These are phyloP conservation scores for Megaleporinus macrocephalus DNA, from an alignment of 2,113 vertebrate genomes.

Conservation along the genomic window DNA sequence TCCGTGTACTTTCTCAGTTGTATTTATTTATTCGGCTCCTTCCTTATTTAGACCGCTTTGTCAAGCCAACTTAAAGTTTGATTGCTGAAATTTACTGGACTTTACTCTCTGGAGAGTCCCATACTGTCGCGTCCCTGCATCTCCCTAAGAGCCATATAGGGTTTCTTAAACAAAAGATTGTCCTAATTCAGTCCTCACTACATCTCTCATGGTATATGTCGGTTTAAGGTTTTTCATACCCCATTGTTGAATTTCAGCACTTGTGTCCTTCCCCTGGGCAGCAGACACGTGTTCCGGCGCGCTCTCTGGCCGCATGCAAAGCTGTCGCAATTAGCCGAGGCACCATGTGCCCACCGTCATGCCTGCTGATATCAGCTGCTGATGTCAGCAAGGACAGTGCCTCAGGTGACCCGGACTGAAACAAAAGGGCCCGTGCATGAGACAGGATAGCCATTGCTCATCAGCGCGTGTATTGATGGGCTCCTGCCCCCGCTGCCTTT, in stretches of 20 bases:
- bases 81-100: neutral
- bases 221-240: neutral
- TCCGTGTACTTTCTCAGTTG: no score
- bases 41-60: neutral
- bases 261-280: constrained; percentile 47
- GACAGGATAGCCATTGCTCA: constrained; percentile 60
- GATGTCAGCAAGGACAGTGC: constrained; percentile 60
- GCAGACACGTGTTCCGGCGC: constrained; percentile 15
- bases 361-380: constrained; percentile 61
- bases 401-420: constrained; percentile 56
- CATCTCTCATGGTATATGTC: neutral
- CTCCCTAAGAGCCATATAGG: neutral
- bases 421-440: constrained; percentile 39
- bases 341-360: constrained; percentile 52
- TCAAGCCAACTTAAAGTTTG: neutral
- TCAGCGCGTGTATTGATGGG: constrained; percentile 60
- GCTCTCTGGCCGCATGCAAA: constrained; percentile 47
- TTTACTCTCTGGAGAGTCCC: neutral
- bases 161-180: neutral
- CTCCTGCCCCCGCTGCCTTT: constrained; percentile 59
- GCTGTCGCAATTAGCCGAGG: constrained; percentile 57
- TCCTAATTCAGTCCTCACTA: constrained; percentile 13
- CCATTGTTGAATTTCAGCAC: constrained; percentile 37
- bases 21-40: neutral
- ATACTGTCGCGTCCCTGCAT: neutral